Conservation (phyloP, 2,888 invertebrate species). For the Trissonchulus sp. region DNA sequence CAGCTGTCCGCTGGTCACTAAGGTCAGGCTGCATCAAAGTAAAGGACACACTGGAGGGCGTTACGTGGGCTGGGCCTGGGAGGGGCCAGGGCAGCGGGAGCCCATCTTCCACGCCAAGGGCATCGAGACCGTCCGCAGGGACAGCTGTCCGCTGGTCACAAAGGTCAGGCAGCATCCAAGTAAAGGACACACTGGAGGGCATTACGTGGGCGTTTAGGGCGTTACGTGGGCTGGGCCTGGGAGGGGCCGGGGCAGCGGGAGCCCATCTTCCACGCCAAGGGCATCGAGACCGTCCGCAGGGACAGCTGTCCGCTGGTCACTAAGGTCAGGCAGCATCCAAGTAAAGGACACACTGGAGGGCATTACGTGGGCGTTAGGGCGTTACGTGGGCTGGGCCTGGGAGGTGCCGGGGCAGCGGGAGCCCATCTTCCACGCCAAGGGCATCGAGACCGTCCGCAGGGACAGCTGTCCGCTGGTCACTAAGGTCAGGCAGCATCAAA, state of each 20-base stretch:
- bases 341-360: no score
- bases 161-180: no score
- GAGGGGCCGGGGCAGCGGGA: conserved; percentile 73
- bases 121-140: conserved; percentile 93
- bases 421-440: conserved; percentile 88
- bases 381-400: conserved; percentile 95
- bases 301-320: conserved; percentile 89
- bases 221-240: conserved; percentile 95
- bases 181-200: no score
- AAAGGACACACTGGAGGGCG: conserved; percentile 93
- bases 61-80: conserved; percentile 95
- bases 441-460: conserved; percentile 93
- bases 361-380: conserved; percentile 89
- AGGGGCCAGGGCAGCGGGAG: conserved; percentile 69
- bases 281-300: conserved; percentile 93
- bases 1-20: conserved; percentile 84
- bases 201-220: no score
- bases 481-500: no score
- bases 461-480: conserved; percentile 89
- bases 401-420: conserved; percentile 73
- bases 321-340: no score
- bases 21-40: no score
- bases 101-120: conserved; percentile 93
- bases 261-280: conserved; percentile 88
- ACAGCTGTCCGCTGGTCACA: conserved; percentile 84